Conservation (phyloP, 1,140 invertebrate genomes). For the Meloidogyne floridensis region DNA sequence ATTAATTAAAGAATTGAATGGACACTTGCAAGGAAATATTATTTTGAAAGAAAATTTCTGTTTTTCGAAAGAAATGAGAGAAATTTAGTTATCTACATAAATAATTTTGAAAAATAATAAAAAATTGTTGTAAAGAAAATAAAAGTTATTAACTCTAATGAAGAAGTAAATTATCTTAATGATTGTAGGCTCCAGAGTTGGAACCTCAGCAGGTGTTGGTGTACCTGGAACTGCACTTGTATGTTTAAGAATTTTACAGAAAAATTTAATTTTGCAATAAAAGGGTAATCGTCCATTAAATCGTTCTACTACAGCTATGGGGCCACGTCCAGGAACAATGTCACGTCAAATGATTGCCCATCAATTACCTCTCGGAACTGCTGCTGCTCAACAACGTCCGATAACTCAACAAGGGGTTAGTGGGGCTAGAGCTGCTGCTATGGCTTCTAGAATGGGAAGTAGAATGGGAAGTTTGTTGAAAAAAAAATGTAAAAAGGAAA, state of each 20-base stretch:
- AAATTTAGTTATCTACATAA: too few species aligned
- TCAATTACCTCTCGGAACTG: not conserved
- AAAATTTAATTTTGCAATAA: not conserved
- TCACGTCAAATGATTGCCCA: slow-evolving; percentile 15
- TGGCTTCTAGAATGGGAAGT: slow-evolving; percentile 24
- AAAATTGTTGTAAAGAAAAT: too few species aligned
- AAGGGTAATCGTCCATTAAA: slow-evolving; percentile 23
- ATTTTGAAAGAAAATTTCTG: too few species aligned
- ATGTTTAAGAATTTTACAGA: not conserved
- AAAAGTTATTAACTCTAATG: too few species aligned
- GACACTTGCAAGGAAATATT: too few species aligned
- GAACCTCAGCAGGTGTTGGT: not conserved
- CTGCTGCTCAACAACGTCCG: slow-evolving; percentile 21
- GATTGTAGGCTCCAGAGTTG: not conserved
- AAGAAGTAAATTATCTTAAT: too few species aligned
- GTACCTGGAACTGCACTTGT: not conserved
- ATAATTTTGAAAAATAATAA: too few species aligned
- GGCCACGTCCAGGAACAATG: not conserved
- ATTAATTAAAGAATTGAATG: too few species aligned
- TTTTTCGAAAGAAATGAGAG: too few species aligned
- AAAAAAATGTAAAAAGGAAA: not conserved
- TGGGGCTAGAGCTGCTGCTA: slow-evolving; percentile 17
- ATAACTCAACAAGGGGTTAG: slow-evolving; percentile 45
- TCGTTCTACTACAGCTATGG: slow-evolving; percentile 2
- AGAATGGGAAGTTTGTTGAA: not conserved